Evolutionary conservation across 2,888 invertebrate species (phyloP), one percentile per base, ranked within the genome.

Genomic region (Melipona beecheii): DNA sequence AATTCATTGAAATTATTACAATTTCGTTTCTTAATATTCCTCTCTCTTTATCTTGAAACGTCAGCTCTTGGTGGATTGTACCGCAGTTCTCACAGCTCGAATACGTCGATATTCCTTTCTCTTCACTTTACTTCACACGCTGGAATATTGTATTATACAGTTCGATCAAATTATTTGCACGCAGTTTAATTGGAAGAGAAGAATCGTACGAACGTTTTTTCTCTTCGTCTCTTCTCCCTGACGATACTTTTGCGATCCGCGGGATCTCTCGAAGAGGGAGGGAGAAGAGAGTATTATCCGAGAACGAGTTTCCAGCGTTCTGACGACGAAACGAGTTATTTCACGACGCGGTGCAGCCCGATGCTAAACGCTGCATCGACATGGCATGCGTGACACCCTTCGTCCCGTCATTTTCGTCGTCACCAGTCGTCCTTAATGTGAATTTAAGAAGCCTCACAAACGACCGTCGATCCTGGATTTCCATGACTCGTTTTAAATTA

Each of bases 371-470:
- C 72, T 17, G 56, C 21, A 58, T 81, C 27, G 60, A 66, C 56
- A 58, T 27, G 62, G 36, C 24, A 58, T 78, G 81, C 73, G 70
- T 84, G 78, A 81, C 76, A 81, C 71, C 69, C 75, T 68, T 31
- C 68, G 73, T 58, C 69, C 82, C 76, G 49, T 80, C 80, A 84
- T 81, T 86, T 85, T 89, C 82, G 80, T 71, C 78, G 77, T 56
- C 81, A 52, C 71, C 76, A 73, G 75, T 49, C 58, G 78, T 80
- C 78, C 85, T 76, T 89, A 86, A 88, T 88, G 85, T 70, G 88
- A 86, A 86, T 88, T 87, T 87, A 86, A 83, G 83, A 78, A 85
- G 79, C 76, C 76, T 75, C 75, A 77, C 77, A 75, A 85, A 79
- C 78, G 77, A 78, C 81, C 82, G 75, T 58, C 76, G 77, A 73